Base-by-base conservation (phyloP, 1,140 invertebrate species). In the Oreohelix idahoensis region DNA sequence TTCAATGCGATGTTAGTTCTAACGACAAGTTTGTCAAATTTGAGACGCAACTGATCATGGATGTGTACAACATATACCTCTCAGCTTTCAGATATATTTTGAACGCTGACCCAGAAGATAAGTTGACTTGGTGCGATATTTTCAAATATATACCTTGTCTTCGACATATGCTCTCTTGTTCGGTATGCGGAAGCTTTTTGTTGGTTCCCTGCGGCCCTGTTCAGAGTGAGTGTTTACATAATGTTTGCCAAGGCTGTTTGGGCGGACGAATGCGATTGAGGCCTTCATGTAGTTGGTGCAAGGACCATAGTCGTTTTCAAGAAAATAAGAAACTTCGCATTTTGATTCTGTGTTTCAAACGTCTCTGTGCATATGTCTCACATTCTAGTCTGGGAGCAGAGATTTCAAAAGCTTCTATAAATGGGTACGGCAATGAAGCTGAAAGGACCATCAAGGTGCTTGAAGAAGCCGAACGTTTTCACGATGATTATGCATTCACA, bases 281-380 rank as follows among this genome's bases (percentile, higher is more conserved):
- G 89, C 96, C 96, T 0, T 95, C 95, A 0, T 98, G 97, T 90
- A 94, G 94, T 83, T 96, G 95, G 95, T 98, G 97, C 92, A 96
- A 96, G 92, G 96, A 97, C 89, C 96, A 96, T 89, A 94, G 95
- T 26, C 95, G 95, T 85, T 98, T 97, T 92, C 93, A 94, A 35
- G 96, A 97, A 92, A 97, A 97, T 93, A 95, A 95, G 83, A 95
- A 96, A 84, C 93, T 98, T 87, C 93, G 96, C 78, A 95, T 96
- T 89, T 92, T 97, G 35, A 90, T 98, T 76, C 95, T 96, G 88
- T 97, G 96, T 93, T 98, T 97, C 90, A 96, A 96, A 92, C 96
- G 96, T 86, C 93, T 98, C 20, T 98, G 97, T 93, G 94, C 95
- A 89, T 97, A 96, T 92, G 93, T 98, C 81, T 95, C 95, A 78